Conservation (phyloP, 2,113 vertebrate genomes). For the Pachypanchax playfairii region DNA sequence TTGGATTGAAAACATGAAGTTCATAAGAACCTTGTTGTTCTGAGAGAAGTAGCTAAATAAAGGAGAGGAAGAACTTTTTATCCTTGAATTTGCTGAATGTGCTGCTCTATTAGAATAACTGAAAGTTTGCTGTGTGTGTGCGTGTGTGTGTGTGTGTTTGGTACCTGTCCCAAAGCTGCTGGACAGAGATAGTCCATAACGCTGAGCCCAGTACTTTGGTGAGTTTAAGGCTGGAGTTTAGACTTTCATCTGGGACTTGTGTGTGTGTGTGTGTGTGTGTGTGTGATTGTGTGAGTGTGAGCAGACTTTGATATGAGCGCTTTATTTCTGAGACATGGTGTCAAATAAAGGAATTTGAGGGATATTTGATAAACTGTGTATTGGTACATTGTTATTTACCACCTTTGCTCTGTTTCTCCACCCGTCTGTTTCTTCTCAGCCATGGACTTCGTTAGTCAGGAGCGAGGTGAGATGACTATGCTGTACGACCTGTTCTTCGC, state of each 20-base stretch:
- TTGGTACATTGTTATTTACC: slow-evolving; percentile 16
- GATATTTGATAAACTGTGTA: slow-evolving; percentile 18
- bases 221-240: slow-evolving; percentile 53
- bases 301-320: slow-evolving; percentile 30
- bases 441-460: slow-evolving; percentile 89
- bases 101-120: slow-evolving; percentile 29
- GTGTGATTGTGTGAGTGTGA: slow-evolving; percentile 40
- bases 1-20: not conserved
- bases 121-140: slow-evolving; percentile 9
- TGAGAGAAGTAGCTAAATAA: slow-evolving; percentile 17
- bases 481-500: slow-evolving; percentile 94
- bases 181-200: slow-evolving; percentile 55
- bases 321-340: slow-evolving; percentile 46
- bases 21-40: slow-evolving; percentile 6
- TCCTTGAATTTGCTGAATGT: slow-evolving; percentile 29
- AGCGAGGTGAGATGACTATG: slow-evolving; percentile 91
- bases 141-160: slow-evolving; percentile 12
- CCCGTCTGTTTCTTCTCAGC: slow-evolving; percentile 69
- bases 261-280: slow-evolving; percentile 34
- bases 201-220: slow-evolving; percentile 60
- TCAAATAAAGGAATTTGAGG: slow-evolving; percentile 46
- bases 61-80: slow-evolving; percentile 19
- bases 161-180: slow-evolving; percentile 66
- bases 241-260: slow-evolving; percentile 36
- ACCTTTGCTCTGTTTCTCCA: slow-evolving; percentile 24